phyloP scores from a whole-genome alignment of 2,888 invertebrate species.

The Megastigmus dorsalis region DNA sequence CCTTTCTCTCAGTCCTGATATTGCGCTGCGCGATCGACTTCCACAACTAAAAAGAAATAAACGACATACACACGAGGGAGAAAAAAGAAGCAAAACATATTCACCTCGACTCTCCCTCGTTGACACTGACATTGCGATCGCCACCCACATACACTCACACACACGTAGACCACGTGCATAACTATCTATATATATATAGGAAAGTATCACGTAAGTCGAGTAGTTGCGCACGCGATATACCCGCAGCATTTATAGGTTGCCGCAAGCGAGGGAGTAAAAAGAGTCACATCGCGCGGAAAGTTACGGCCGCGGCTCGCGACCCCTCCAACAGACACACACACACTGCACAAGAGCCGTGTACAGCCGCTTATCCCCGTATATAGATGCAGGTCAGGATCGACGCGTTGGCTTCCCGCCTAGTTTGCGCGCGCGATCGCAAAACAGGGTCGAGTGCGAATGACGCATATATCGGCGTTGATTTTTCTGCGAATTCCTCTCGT shows the following conservation, averaged over 20 bases:
- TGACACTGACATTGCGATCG: slow-evolving; percentile 39
- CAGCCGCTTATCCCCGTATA: neutral
- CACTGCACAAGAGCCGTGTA: too few species aligned
- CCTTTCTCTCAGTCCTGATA: too few species aligned
- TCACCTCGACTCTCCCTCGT: slow-evolving; percentile 19
- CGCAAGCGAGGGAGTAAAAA: too few species aligned
- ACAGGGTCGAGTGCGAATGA: slow-evolving; percentile 25
- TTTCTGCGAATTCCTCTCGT: too few species aligned
- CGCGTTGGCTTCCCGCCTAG: slow-evolving; percentile 27
- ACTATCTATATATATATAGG: neutral
- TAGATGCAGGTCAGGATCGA: slow-evolving; percentile 44
- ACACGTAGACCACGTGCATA: neutral
- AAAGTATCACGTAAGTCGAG: slow-evolving; percentile 5
- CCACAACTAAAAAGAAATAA: too few species aligned
- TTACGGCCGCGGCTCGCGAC: too few species aligned
- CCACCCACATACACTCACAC: neutral
- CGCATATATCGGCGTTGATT: slow-evolving; percentile 1
- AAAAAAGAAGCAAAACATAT: slow-evolving; percentile 1
- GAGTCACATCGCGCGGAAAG: too few species aligned
- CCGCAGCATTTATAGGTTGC: too few species aligned
- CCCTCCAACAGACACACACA: too few species aligned
- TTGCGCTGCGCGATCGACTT: slow-evolving; percentile 27
- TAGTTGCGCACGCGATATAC: neutral
- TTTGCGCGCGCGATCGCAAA: slow-evolving; percentile 3
- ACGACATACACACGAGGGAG: too few species aligned